Conservation (phyloP, 2,113 vertebrate genomes). For the Atlantisia rogersi region DNA sequence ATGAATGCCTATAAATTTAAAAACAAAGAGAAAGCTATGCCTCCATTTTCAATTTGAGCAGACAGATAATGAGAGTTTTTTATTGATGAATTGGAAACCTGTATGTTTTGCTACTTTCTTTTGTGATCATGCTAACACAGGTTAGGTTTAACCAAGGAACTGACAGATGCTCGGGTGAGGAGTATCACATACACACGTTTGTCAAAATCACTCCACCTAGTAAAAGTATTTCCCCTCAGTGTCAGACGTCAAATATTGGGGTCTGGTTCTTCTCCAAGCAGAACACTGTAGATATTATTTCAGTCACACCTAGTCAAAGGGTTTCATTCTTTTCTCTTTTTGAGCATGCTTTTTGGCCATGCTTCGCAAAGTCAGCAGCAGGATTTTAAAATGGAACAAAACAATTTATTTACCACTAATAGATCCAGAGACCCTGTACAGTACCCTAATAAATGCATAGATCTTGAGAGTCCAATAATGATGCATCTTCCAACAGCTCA, state of each 20-base stretch:
- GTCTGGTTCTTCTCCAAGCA: slow-evolving; percentile 29
- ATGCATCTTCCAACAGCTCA: neutral
- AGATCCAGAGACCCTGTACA: neutral
- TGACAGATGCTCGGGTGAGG: neutral
- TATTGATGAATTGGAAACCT: neutral
- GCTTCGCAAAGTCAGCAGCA: neutral
- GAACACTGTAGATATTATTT: slow-evolving; percentile 9
- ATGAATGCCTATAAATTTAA: neutral
- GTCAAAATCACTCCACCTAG: slow-evolving; percentile 18
- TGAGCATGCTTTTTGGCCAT: neutral
- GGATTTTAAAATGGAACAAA: neutral
- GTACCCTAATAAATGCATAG: neutral
- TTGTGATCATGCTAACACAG: neutral
- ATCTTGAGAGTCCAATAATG: neutral
- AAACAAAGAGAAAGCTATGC: neutral
- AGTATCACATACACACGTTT: neutral
- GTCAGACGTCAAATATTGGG: neutral
- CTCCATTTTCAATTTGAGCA: neutral
- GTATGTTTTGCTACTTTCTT: neutral
- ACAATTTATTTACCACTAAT: neutral
- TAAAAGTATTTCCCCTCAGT: neutral
- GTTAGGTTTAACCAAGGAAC: neutral
- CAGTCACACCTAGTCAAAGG: neutral
- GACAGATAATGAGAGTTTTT: neutral
- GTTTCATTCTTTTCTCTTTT: neutral